These are phyloP conservation scores for Coendou prehensilis DNA, from an alignment of 2,797 vertebrate genomes.

Conservation along the genomic window DNA sequence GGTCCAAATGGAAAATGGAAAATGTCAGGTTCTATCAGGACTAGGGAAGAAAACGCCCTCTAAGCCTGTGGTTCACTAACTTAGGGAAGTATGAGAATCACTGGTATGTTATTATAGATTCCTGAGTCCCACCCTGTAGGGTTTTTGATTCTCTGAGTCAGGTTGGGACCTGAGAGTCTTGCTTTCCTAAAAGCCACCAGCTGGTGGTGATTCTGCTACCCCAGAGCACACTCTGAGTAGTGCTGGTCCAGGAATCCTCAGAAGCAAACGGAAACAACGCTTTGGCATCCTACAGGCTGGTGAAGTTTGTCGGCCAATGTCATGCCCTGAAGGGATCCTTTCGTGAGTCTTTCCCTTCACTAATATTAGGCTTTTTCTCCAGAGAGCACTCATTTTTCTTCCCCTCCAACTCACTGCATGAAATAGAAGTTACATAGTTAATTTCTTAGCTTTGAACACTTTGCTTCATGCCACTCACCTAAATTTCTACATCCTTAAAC, in stretches of 20 bases:
- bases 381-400: neutral
- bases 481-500: neutral
- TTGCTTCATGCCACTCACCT: neutral
- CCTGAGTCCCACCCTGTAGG: no score
- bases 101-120: neutral
- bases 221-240: neutral
- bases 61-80: no score
- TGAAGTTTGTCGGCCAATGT: no score
- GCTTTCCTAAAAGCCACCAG: neutral
- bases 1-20: neutral
- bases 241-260: neutral
- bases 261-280: neutral
- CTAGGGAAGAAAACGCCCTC: no score
- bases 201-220: neutral
- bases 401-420: neutral
- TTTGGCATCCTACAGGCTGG: accelerated
- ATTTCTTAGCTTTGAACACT: neutral
- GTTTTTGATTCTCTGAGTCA: neutral
- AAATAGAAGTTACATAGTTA: neutral
- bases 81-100: neutral
- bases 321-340: neutral
- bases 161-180: neutral
- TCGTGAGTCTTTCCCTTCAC: neutral
- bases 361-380: neutral
- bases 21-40: neutral